Conservation (phyloP, 2,113 vertebrate species). For the Pseudois nayaur region DNA sequence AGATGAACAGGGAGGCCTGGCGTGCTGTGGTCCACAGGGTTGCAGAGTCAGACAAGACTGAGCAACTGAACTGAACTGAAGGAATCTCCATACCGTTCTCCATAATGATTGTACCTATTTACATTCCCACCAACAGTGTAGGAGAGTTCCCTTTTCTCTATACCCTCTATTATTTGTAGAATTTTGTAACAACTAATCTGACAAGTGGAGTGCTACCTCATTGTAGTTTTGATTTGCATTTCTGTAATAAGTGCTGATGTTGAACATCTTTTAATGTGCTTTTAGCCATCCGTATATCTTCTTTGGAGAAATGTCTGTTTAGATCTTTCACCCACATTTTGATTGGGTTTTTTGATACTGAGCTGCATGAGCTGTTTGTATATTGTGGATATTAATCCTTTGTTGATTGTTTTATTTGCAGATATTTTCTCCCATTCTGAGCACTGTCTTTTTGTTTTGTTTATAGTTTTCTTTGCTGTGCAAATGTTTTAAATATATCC, state of each 20-base stretch:
- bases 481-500: background rate
- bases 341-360: background rate
- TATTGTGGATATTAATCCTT: background rate
- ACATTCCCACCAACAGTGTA: background rate
- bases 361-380: background rate
- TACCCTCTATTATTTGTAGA: background rate
- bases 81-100: background rate
- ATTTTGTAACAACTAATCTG: background rate
- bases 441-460: background rate
- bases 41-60: accelerated
- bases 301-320: background rate
- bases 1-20: background rate
- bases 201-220: background rate
- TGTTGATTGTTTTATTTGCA: background rate
- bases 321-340: background rate
- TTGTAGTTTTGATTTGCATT: background rate
- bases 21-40: background rate
- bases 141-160: background rate
- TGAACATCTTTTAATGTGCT: background rate
- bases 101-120: background rate
- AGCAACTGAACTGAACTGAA: background rate
- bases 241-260: background rate
- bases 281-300: background rate
- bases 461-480: background rate
- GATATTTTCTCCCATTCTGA: background rate